Percentiles rank a stretch among this genome's conserved stretches.
These are phyloP conservation scores for Drosophila funebris DNA, from an alignment of 1,140 invertebrate species.

Conservation along the genomic window DNA sequence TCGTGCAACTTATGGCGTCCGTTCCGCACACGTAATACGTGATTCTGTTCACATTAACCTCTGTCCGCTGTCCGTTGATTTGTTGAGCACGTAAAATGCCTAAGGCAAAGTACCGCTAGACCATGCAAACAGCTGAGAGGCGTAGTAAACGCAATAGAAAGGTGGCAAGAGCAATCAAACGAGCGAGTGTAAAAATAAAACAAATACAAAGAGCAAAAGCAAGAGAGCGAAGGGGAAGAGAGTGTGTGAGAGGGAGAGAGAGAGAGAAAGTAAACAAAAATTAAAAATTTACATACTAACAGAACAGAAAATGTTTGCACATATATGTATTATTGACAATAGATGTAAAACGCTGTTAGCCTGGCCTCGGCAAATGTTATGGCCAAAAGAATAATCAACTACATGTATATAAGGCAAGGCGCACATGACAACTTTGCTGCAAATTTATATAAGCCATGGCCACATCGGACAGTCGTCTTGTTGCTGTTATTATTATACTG, in stretches of 20 bases:
- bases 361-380: conserved; percentile 27
- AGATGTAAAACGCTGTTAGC: not conserved
- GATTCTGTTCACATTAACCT: conserved; percentile 31
- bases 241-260: too few relatives aligned
- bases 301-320: not conserved
- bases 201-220: not conserved
- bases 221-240: not conserved
- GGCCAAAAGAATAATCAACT: conserved; percentile 25
- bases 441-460: conserved; percentile 71
- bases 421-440: conserved; percentile 41
- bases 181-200: not conserved
- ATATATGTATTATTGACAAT: not conserved
- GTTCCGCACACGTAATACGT: conserved; percentile 32
- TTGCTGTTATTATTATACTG: conserved; percentile 10
- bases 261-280: conserved; percentile 13
- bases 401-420: not conserved
- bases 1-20: conserved; percentile 21
- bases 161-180: conserved; percentile 3
- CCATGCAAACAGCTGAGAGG: conserved; percentile 29
- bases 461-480: conserved; percentile 39
- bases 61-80: conserved; percentile 13
- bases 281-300: not conserved
- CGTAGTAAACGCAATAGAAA: conserved; percentile 1
- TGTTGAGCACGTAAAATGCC: conserved; percentile 23
- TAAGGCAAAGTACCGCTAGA: conserved; percentile 27